Evolutionary conservation across 1,140 invertebrate species (phyloP).

Genomic region (Drosophila triauraria): DNA sequence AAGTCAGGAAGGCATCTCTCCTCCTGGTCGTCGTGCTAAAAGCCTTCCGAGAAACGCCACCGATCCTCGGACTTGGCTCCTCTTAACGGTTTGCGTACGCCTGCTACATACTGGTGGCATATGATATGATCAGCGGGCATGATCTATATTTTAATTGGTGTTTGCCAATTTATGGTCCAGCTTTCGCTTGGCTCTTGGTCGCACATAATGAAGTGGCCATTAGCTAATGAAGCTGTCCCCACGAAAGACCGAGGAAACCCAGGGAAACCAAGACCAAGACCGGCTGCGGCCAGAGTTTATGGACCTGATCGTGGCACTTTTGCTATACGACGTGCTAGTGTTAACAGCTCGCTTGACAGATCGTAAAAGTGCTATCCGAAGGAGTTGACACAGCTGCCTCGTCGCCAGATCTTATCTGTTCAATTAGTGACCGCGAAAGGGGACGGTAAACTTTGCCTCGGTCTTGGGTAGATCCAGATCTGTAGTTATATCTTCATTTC

Average conservation of each 20-base stretch:
- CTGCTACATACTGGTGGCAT: constrained; percentile 17
- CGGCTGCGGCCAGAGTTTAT: constrained; percentile 24
- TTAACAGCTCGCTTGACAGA: constrained; percentile 55
- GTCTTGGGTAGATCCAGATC: constrained; percentile 2
- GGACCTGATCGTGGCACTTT: constrained; percentile 31
- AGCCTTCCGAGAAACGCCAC: constrained; percentile 70
- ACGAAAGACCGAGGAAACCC: constrained; percentile 16
- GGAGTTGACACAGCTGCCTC: constrained; percentile 36
- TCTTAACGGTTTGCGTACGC: constrained; percentile 64
- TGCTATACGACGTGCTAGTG: constrained; percentile 48
- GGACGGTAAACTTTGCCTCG: constrained; percentile 7
- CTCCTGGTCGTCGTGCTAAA: constrained; percentile 60
- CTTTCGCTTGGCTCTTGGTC: constrained; percentile 12
- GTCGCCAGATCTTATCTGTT: constrained; percentile 30
- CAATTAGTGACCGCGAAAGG: constrained; percentile 36
- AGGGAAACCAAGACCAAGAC: constrained; percentile 1
- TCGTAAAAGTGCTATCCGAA: constrained; percentile 45
- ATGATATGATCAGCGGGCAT: constrained; percentile 68
- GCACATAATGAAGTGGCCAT: constrained; percentile 70
- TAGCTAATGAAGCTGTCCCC: constrained; percentile 79
- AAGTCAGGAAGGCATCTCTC: constrained; percentile 21
- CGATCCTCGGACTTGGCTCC: constrained; percentile 53
- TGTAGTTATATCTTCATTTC: background rate
- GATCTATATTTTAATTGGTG: constrained; percentile 83
- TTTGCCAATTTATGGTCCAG: constrained; percentile 55